Evolutionary conservation across 2,888 invertebrate genomes (phyloP), one percentile per base, ranked within the genome.

Genomic region (Ochlodes sylvanus): DNA sequence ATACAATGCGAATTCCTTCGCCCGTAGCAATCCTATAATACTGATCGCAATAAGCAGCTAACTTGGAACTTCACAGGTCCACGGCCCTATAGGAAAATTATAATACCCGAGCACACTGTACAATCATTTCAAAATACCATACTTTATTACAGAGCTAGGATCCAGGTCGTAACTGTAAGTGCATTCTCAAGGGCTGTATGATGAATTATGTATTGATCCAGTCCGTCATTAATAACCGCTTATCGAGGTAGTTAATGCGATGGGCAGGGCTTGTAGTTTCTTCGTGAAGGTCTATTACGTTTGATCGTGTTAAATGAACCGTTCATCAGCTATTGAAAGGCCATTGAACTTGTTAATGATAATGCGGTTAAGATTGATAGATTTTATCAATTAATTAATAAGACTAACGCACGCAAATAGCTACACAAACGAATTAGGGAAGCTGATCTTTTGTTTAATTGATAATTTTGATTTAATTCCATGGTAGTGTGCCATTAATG

Each of bases 71-170:
- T 66, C 60, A 66, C 66, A 60, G 60, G 42, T 66, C 54, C n/a
- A 52, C 32, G 17, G 52, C 17, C 60, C 52, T 54, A 66, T 54
- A 60, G 42, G 55, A 21, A 61, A 61, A 61, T 67, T 61, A 67
- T 61, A 67, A 67, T 67, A 61, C 54, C 42, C 19, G 15, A 42
- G 65, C 71, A 70, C 65, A 65, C 41, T 66, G 69, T 66, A 42
- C 57, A 69, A 65, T 47, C 63, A 47, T 63, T 60, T 38, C 56
- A 65, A 70, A 69, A 67, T 68, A 64, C 70, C 69, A 63, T 63
- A 69, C 69, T 69, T 72, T 50, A 64, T 69, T 68, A 65, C 21
- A 67, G 21, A 47, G 2, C 52, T 67, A 32, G 52, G 44, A 60
- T 61, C 66, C 44, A 67, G 60, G 60, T 32, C 65, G 42, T 67